phyloP scores from a whole-genome alignment of 2,888 invertebrate genomes.

The Camptogramma bilineatum region DNA sequence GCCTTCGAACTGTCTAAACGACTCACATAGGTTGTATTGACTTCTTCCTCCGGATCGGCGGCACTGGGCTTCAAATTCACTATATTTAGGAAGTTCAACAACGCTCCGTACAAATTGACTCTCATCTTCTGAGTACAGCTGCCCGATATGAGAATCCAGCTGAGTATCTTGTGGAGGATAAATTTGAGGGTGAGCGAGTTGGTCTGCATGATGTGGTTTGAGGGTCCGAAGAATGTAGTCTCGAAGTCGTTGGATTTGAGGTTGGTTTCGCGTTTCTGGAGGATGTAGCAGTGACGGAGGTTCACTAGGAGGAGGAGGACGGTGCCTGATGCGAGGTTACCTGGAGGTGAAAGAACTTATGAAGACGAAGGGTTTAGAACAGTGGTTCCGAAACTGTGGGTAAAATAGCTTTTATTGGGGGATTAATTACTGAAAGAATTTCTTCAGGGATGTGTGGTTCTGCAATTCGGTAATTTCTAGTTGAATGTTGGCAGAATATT shows the following conservation, averaged over 20 bases:
- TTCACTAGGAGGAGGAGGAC: slow-evolving; percentile 92
- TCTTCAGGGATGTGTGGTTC: too few species aligned
- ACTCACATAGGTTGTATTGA: slow-evolving; percentile 85
- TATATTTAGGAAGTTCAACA: slow-evolving; percentile 92
- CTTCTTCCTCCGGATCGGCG: slow-evolving; percentile 69
- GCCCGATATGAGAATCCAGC: slow-evolving; percentile 93
- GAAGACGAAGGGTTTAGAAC: too few species aligned
- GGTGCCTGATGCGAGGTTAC: slow-evolving; percentile 92
- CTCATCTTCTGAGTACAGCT: slow-evolving; percentile 93
- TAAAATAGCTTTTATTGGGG: too few species aligned
- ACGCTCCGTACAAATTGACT: slow-evolving; percentile 93
- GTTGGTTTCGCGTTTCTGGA: slow-evolving; percentile 78
- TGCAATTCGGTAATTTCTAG: too few species aligned
- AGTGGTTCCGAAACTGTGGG: too few species aligned
- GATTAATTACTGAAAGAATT: too few species aligned
- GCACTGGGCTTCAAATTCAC: slow-evolving; percentile 83
- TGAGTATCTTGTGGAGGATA: slow-evolving; percentile 90
- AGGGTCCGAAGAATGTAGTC: slow-evolving; percentile 75
- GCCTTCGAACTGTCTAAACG: slow-evolving; percentile 87
- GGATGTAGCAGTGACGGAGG: slow-evolving; percentile 88
- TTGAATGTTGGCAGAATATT: too few species aligned
- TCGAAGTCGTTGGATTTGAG: slow-evolving; percentile 73
- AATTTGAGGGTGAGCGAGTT: slow-evolving; percentile 89
- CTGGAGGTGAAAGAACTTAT: slow-evolving; percentile 6
- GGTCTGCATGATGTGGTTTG: slow-evolving; percentile 83